Percentiles rank a stretch among this genome's conserved stretches.
Conservation (phyloP, 53 echinoderm and acorn worm species). For the Stichopus horrens region DNA sequence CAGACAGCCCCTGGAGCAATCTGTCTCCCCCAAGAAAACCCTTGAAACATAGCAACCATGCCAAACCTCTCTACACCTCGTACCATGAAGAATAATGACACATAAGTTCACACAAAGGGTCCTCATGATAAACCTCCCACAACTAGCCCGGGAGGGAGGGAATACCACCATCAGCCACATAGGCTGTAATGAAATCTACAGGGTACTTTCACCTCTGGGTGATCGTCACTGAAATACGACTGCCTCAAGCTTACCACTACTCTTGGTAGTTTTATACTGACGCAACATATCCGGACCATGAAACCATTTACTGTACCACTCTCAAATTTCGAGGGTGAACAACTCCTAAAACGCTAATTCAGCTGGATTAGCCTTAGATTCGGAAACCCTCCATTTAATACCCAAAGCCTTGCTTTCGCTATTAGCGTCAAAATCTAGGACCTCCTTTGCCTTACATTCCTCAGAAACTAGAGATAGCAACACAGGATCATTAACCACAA, state of each 20-base stretch:
- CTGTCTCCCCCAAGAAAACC: neutral
- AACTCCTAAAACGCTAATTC: too few relatives aligned
- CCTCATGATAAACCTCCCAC: neutral
- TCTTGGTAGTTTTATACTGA: conserved; percentile 21
- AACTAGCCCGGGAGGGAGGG: conserved; percentile 39
- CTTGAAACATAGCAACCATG: neutral
- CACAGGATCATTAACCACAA: conserved; percentile 20
- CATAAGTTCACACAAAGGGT: neutral
- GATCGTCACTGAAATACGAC: too few relatives aligned
- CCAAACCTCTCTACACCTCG: too few relatives aligned
- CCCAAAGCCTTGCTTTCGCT: conserved; percentile 15
- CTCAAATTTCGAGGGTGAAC: neutral
- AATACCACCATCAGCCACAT: too few relatives aligned
- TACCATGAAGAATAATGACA: neutral
- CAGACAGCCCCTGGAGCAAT: neutral
- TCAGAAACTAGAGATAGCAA: conserved; percentile 11
- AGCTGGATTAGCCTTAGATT: too few relatives aligned
- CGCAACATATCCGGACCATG: neutral
- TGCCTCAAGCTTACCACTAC: too few relatives aligned
- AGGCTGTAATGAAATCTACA: too few relatives aligned
- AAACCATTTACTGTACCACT: conserved; percentile 12
- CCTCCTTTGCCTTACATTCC: neutral
- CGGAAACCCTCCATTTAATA: conserved; percentile 42
- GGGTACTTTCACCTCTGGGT: too few relatives aligned
- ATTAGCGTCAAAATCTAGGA: neutral